Conservation (phyloP, 2,113 vertebrate genomes). For the Mesembrinibis cayennensis region DNA sequence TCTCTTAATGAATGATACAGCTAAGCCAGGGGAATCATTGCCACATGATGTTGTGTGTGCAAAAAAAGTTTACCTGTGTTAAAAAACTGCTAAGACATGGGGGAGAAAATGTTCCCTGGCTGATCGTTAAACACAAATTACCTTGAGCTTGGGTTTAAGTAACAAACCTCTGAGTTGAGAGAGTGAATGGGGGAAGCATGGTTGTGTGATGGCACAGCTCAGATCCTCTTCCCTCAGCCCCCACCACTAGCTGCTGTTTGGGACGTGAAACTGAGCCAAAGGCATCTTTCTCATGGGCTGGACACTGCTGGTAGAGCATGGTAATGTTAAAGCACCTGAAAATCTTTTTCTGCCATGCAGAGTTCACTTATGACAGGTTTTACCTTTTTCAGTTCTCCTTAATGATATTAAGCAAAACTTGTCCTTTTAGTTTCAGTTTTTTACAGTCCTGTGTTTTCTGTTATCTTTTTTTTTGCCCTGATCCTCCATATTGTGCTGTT, state of each 20-base stretch:
- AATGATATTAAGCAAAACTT: not conserved
- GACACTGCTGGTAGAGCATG: not conserved
- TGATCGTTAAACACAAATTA: not conserved
- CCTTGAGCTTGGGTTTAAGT: not conserved
- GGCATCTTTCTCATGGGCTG: not conserved
- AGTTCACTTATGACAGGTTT: not conserved
- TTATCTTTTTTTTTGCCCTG: rapidly evolving
- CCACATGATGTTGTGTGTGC: rapidly evolving
- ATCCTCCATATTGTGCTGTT: not conserved
- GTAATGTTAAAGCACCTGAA: not conserved
- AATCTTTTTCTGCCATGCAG: not conserved
- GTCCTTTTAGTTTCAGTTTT: not conserved
- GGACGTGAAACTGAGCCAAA: not conserved
- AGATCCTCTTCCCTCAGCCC: not conserved
- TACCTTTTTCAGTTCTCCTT: not conserved
- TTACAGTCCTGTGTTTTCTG: not conserved
- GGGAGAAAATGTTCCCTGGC: rapidly evolving
- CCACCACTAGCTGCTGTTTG: not conserved
- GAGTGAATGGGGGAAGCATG: rapidly evolving
- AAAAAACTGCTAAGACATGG: not conserved
- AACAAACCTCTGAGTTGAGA: not conserved
- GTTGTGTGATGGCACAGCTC: not conserved
- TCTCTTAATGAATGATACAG: not conserved
- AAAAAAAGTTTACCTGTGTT: not conserved
- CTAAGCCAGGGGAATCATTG: not conserved